Evolutionary conservation across 2,888 invertebrate genomes (phyloP).

Genomic region (Luffia ferchaultella): DNA sequence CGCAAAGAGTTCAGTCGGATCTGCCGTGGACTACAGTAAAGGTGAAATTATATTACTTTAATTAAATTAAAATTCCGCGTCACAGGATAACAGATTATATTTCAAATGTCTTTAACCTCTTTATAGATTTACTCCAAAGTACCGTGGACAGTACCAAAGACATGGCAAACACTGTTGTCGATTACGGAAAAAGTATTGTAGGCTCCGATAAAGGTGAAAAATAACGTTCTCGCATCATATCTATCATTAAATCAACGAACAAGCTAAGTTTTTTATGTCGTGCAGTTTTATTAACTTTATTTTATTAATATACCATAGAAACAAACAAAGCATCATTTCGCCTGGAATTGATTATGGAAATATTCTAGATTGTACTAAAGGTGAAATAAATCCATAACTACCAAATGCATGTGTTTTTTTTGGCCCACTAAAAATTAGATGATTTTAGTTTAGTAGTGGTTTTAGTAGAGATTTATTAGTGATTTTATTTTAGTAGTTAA

Average conservation of each 20-base stretch:
- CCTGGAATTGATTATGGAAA: not conserved
- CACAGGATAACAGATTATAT: not conserved
- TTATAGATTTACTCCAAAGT: not conserved
- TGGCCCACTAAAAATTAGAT: not conserved
- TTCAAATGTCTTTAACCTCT: no score
- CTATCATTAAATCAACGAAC: no score
- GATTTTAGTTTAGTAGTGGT: not conserved
- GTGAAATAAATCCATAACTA: not conserved
- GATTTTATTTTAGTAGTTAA: no score
- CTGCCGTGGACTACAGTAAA: slow-evolving; percentile 36
- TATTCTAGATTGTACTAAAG: not conserved
- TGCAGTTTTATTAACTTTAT: no score
- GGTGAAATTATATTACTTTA: slow-evolving; percentile 26
- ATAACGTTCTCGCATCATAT: no score
- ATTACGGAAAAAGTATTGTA: slow-evolving; percentile 2
- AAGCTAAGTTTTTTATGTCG: no score
- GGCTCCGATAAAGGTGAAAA: slow-evolving; percentile 1
- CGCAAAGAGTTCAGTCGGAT: slow-evolving; percentile 51
- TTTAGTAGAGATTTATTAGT: no score
- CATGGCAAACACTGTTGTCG: not conserved
- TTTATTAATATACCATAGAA: not conserved
- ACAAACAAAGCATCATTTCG: not conserved
- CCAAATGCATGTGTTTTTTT: not conserved
- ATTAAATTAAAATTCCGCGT: no score
- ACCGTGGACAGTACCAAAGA: slow-evolving; percentile 4